Base-by-base conservation (phyloP, 2,888 invertebrate species). In the Stramonita haemastoma region DNA sequence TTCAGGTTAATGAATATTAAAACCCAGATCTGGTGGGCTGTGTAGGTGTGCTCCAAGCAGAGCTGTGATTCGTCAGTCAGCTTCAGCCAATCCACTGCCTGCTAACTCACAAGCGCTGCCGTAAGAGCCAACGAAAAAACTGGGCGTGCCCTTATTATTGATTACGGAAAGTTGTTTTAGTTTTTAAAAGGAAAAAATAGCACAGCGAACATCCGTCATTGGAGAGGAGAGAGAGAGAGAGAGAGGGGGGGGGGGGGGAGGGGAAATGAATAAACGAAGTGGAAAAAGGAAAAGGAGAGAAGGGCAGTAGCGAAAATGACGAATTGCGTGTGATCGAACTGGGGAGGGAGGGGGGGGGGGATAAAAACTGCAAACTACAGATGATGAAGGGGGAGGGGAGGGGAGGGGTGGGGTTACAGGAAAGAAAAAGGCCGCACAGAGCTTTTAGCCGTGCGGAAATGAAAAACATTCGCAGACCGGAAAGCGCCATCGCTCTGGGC, bases 401-500 rank as follows among this genome's bases (percentile, higher is more conserved):
- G 66, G 34, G 34, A 32, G 60, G 86, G 57, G 4, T 17, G 13
- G 13, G 1, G 46, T 85, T 29, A 11, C 26, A 32, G 86, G n/a
- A 19, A 57, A 29, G 85, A 85, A 34, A 46, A 46, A 11, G 86
- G 34, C 29, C 73, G 66, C 87, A 87, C 73, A 56, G 32, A 87
- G 88, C 88, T 81, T 88, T 79, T 83, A 88, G 81, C 88, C 32
- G 81, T 46, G 36, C 88, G 88, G 88, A 88, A 88, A 88, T 88
- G 88, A 70, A 81, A 88, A 83, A 81, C 81, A 88, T 56, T 83
- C 84, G 34, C 88, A 88, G 88, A 88, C 88, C 88, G 88, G 88
- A 88, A 88, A 88, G 66, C 88, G 32, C 46, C 88, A 36, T 36
- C 88, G 83, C 81, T 83, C 60, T 36, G 56, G 66, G 88, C 88